Conservation (phyloP, 1,140 invertebrate species). For the Drosophila eugracilis region DNA sequence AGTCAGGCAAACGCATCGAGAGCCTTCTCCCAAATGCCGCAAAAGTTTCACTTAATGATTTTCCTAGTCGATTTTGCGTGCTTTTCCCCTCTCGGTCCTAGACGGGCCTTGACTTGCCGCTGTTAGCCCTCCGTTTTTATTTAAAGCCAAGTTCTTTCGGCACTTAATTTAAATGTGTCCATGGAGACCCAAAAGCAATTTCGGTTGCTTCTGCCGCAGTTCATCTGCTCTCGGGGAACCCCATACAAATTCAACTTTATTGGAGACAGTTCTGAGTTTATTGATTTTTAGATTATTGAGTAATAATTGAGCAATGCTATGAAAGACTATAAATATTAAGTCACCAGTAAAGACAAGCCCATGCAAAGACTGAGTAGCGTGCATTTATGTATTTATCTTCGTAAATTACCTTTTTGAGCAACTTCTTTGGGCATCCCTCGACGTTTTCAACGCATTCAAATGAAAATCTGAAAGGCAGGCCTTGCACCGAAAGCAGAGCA, state of each 20-base stretch:
- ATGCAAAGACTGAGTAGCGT: too few relatives aligned
- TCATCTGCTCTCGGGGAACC: not conserved
- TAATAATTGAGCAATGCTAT: too few relatives aligned
- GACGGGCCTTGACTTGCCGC: slow-evolving; percentile 36
- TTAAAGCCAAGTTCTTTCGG: slow-evolving; percentile 6
- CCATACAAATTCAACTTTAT: not conserved
- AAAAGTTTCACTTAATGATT: slow-evolving; percentile 67
- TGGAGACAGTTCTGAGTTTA: not conserved
- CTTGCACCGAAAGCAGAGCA: not conserved
- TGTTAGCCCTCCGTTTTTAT: slow-evolving; percentile 8
- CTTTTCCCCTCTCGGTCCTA: slow-evolving; percentile 18
- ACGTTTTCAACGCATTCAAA: slow-evolving; percentile 31
- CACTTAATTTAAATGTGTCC: slow-evolving; percentile 67
- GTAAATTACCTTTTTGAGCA: slow-evolving; percentile 7
- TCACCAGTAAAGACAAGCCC: too few relatives aligned
- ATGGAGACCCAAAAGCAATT: slow-evolving; percentile 57
- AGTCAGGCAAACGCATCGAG: slow-evolving; percentile 49
- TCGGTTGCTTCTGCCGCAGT: slow-evolving; percentile 10
- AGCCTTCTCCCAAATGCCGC: slow-evolving; percentile 20
- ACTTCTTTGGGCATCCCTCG: not conserved
- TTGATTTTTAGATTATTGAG: not conserved
- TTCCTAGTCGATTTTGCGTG: slow-evolving; percentile 36
- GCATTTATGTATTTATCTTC: not conserved
- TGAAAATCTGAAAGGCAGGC: slow-evolving; percentile 15
- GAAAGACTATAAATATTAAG: too few relatives aligned